Evolutionary conservation across 2,888 invertebrate species (phyloP).

Genomic region (Drosophila cracens): DNA sequence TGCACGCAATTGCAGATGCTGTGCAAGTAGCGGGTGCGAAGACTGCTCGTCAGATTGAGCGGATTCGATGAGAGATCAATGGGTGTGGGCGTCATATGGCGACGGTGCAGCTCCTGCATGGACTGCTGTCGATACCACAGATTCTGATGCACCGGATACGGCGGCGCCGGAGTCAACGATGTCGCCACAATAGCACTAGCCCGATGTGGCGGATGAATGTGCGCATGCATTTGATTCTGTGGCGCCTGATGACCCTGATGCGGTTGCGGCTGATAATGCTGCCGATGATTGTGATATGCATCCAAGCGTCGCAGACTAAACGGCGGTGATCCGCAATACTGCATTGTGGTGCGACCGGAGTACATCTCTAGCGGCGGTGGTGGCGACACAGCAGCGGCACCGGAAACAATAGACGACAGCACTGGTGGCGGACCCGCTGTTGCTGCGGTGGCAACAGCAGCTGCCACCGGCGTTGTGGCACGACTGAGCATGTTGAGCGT

Average conservation of each 20-base stretch:
- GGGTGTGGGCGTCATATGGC: constrained; percentile 85
- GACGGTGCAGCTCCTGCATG: constrained; percentile 87
- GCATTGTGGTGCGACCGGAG: constrained; percentile 77
- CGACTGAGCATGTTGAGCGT: constrained; percentile 45
- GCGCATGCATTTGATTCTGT: constrained; percentile 77
- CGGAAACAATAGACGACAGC: constrained; percentile 56
- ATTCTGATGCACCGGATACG: constrained; percentile 90
- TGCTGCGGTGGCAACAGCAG: constrained; percentile 36
- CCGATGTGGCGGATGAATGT: constrained; percentile 69
- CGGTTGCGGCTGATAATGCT: constrained; percentile 70
- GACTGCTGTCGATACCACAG: constrained; percentile 91
- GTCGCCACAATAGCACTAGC: constrained; percentile 69
- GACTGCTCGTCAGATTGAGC: constrained; percentile 80
- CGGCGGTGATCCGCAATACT: constrained; percentile 84
- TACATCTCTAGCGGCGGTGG: constrained; percentile 78
- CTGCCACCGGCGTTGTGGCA: constrained; percentile 39
- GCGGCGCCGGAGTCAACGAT: constrained; percentile 85
- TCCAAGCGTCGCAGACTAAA: constrained; percentile 68
- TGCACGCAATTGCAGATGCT: constrained; percentile 84
- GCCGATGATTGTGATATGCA: constrained; percentile 68
- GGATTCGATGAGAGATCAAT: constrained; percentile 84
- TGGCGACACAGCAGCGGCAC: constrained; percentile 73
- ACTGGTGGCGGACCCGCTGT: constrained; percentile 47
- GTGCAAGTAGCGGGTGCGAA: constrained; percentile 80
- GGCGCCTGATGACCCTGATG: constrained; percentile 77